Base-by-base conservation (phyloP, 2,113 vertebrate species). In the Oreochromis tanganicae region DNA sequence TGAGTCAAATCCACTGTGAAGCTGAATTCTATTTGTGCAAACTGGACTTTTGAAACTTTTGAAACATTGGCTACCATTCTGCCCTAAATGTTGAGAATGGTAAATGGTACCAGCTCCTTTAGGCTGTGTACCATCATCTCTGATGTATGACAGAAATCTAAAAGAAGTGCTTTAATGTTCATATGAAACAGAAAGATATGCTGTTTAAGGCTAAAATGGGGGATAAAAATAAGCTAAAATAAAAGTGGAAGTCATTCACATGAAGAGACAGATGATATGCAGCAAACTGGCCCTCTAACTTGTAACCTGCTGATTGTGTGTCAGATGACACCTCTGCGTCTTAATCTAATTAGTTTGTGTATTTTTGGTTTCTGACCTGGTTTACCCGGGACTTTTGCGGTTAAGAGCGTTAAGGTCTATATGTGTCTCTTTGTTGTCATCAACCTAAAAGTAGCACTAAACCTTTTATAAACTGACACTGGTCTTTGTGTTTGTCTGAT, bases 321-420 rank as follows among this genome's bases (percentile, higher is more conserved):
- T 61, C 43, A n/a, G 6, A 24, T 48, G 27, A 41, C 52, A 34
- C 7, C 63, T 73, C 14, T 80, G 24, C 14, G 9, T 88, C 83
- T 66, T 86, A 85, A 94, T 87, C 90, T 79, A 11, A 55, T 95
- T 92, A 91, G 43, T 52, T 57, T 52, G 32, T 81, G 50, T 88
- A 91, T 90, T 94, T 90, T n/a, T 3, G 86, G 85, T 29, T 29
- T 11, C 14, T 87, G 85, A 73, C 85, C 91, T 89, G 85, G 80
- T 92, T 89, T 78, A 32, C 10, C 5, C 2, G n/a, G 9, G 54
- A 55, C 54, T 6, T 12, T 12, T 55, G 73, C 52, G 46, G 17
- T 54, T 81, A 81, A 48, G 48, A 50, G 48, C 1, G 27, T 87
- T 85, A 83, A 79, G 13, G 29, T 43, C 90, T 91, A 54, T 73